phyloP scores from a whole-genome alignment of 1,140 invertebrate genomes.

The Pteromalus puparum region DNA sequence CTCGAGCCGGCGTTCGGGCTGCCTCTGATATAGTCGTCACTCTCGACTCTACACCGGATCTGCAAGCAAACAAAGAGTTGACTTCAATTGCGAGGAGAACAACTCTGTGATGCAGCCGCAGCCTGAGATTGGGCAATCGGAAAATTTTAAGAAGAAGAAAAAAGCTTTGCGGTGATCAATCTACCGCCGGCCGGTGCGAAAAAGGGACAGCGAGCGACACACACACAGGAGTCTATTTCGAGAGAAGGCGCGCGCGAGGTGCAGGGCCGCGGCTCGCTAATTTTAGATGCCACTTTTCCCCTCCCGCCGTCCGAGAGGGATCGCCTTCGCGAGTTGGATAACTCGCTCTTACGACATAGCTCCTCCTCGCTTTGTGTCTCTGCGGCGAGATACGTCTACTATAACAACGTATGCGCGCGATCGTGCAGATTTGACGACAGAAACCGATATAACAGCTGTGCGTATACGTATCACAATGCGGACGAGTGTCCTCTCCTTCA shows the following conservation, averaged over 20 bases:
- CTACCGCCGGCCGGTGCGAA: not conserved
- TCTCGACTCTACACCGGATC: constrained; percentile 59
- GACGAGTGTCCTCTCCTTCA: too few relatives aligned
- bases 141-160: not conserved
- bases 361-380: not conserved
- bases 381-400: not conserved
- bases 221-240: constrained; percentile 6
- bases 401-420: too few relatives aligned
- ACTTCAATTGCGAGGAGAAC: constrained; percentile 10
- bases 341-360: constrained; percentile 46
- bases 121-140: not conserved
- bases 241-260: constrained; percentile 28
- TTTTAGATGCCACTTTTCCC: constrained; percentile 43
- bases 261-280: constrained; percentile 47
- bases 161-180: too few relatives aligned
- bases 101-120: not conserved
- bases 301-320: not conserved
- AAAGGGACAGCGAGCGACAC: not conserved
- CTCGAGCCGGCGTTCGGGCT: constrained; percentile 54
- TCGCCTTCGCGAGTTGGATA: constrained; percentile 56
- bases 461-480: too few relatives aligned
- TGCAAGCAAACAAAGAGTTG: constrained; percentile 34
- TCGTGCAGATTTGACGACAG: too few relatives aligned
- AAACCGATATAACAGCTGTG: too few relatives aligned
- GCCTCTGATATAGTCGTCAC: constrained; percentile 58